Conservation (phyloP, 2,888 invertebrate species). For the Cantharis rustica region DNA sequence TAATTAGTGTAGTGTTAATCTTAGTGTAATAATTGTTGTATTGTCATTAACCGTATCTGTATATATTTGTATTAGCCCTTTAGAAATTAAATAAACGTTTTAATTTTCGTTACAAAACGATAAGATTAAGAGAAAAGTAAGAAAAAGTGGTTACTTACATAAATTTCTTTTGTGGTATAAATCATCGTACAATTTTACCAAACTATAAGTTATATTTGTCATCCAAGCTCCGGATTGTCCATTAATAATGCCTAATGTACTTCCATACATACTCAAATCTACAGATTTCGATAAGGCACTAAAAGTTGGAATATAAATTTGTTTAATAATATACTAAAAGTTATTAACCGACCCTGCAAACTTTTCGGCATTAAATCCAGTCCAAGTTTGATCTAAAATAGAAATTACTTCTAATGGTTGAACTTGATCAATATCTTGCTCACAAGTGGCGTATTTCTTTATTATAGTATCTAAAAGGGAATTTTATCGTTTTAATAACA, state of each 20-base stretch:
- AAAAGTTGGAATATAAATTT: slow-evolving; percentile 32
- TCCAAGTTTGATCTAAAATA: slow-evolving; percentile 65
- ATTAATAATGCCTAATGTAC: slow-evolving; percentile 66
- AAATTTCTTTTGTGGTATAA: slow-evolving; percentile 43
- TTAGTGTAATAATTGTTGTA: too few relatives aligned
- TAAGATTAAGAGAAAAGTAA: not conserved
- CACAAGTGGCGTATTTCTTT: slow-evolving; percentile 47
- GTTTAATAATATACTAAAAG: slow-evolving; percentile 1
- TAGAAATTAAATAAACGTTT: too few relatives aligned
- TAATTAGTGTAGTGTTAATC: too few relatives aligned
- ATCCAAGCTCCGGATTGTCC: slow-evolving; percentile 67
- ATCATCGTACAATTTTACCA: slow-evolving; percentile 55
- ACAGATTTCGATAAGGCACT: slow-evolving; percentile 64
- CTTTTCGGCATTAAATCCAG: slow-evolving; percentile 61
- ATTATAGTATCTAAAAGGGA: slow-evolving; percentile 36
- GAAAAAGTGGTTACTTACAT: not conserved
- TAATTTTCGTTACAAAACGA: too few relatives aligned
- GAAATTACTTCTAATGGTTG: slow-evolving; percentile 62
- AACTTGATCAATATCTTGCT: slow-evolving; percentile 46
- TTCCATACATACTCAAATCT: slow-evolving; percentile 64
- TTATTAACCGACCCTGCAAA: slow-evolving; percentile 32
- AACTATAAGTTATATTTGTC: slow-evolving; percentile 62
- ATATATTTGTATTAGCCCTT: too few relatives aligned
- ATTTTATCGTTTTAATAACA: not conserved
- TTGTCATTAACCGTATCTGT: too few relatives aligned